Evolutionary conservation across 2,113 vertebrate genomes (phyloP), one percentile per base, ranked within the genome.

Genomic region (Sitta europaea): DNA sequence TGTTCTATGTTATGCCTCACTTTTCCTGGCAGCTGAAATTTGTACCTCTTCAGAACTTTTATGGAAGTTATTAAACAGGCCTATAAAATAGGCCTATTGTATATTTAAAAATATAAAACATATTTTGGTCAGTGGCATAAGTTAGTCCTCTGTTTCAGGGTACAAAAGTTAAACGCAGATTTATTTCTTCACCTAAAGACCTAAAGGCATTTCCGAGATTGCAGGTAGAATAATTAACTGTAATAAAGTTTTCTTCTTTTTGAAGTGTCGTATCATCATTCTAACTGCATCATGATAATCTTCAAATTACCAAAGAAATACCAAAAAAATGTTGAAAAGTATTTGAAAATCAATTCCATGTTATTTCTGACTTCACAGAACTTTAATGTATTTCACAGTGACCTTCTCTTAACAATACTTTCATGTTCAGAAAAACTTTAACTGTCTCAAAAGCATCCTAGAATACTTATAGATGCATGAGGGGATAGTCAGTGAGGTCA

Each of bases 1-100:
- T 61, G 4, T 22, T 58, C 23, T 12, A 15, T n/a, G 24, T 45
- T 67, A 45, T 43, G 9, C 9, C 1, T 58, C 1, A 0, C 9
- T 28, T 50, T 84, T 84, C 86, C 74, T 89, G 13, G 21, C 24
- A 82, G 9, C 10, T 76, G 38, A 91, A 31, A 57, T 79, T 84
- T 68, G 9, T 43, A 85, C 42, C 6, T 91, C 22, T 70, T 67
- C 25, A 76, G 15, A 67, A 25, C 9, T 86, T 71, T 33, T 19
- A 45, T 61, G 6, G 12, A 71, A 90, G 4, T 59, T 6, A 28
- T 77, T 81, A 87, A 67, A 55, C 70, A 55, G n/a, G 18, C 9
- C 36, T 74, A 25, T 35, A 14, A 43, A 19, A 43, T 43, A 43
- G 43, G 43, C 43, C 18, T 43, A 43, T 43, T 43, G 17, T 43